These are phyloP conservation scores for Carlito syrichta DNA, from an alignment of 2,113 vertebrate genomes.

Conservation along the genomic window DNA sequence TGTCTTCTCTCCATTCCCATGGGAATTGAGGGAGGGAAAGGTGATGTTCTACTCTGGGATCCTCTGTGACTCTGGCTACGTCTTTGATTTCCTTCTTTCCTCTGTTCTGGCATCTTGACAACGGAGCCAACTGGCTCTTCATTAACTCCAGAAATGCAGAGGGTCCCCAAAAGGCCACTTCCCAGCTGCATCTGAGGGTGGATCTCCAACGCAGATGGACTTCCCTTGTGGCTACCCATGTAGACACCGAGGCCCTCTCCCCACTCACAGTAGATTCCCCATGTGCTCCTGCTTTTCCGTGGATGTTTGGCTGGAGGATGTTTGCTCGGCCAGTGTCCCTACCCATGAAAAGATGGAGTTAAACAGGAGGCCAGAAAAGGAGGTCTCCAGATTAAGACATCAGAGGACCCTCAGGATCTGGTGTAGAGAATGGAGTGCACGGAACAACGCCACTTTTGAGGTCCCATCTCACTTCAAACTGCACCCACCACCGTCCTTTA, in stretches of 20 bases:
- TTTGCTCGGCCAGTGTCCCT: too few species aligned
- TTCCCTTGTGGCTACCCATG: fast-evolving
- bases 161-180: fast-evolving
- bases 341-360: fast-evolving
- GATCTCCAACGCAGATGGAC: fast-evolving
- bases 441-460: not conserved
- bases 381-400: fast-evolving
- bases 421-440: not conserved
- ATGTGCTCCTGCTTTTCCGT: fast-evolving
- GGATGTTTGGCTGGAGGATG: not conserved
- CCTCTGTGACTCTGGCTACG: fast-evolving
- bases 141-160: not conserved
- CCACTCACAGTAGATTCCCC: not conserved
- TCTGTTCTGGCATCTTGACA: fast-evolving
- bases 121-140: not conserved
- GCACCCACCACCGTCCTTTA: fast-evolving
- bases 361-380: not conserved
- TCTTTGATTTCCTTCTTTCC: not conserved
- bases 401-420: fast-evolving
- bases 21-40: not conserved
- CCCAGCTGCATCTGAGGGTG: not conserved
- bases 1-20: not conserved
- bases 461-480: not conserved
- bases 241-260: not conserved
- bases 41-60: not conserved